Conservation (phyloP, 2,888 invertebrate species). For the Alloplasta piceator region DNA sequence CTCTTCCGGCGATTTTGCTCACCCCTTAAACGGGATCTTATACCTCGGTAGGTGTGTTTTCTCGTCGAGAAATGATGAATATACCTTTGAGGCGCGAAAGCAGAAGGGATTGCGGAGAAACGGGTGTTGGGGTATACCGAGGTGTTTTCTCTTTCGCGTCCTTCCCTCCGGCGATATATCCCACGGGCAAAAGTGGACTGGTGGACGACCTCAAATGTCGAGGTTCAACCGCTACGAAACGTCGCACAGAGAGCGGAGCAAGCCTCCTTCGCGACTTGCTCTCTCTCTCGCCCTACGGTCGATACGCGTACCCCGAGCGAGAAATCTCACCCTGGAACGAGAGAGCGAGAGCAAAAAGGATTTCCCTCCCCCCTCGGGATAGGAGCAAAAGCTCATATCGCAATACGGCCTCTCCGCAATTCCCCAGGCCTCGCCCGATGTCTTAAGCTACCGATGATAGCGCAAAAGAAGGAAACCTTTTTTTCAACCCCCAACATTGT, state of each 20-base stretch:
- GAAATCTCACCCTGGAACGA: constrained; percentile 5
- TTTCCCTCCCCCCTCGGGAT: constrained; percentile 15
- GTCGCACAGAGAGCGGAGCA: constrained; percentile 21
- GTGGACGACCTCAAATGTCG: constrained; percentile 59
- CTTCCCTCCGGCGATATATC: constrained; percentile 4
- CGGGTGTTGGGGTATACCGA: constrained; percentile 49
- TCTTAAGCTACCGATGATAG: constrained; percentile 26
- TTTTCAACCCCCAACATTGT: neutral
- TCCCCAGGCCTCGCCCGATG: neutral
- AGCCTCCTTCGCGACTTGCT: neutral
- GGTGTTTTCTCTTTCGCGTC: constrained; percentile 48
- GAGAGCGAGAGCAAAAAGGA: constrained; percentile 13
- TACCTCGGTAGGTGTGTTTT: neutral
- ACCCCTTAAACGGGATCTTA: constrained; percentile 19
- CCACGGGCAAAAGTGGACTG: constrained; percentile 10
- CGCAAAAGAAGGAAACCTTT: constrained; percentile 2
- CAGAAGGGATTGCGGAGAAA: constrained; percentile 49
- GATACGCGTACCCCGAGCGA: constrained; percentile 36
- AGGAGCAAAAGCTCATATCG: constrained; percentile 13
- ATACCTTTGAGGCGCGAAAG: constrained; percentile 33
- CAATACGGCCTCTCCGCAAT: neutral
- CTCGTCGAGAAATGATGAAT: constrained; percentile 32
- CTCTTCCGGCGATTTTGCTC: neutral
- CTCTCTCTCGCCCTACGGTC: constrained; percentile 22
- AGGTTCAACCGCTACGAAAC: constrained; percentile 58